These are phyloP conservation scores for Entelurus aequoreus DNA, from an alignment of 2,113 vertebrate species.

Conservation along the genomic window DNA sequence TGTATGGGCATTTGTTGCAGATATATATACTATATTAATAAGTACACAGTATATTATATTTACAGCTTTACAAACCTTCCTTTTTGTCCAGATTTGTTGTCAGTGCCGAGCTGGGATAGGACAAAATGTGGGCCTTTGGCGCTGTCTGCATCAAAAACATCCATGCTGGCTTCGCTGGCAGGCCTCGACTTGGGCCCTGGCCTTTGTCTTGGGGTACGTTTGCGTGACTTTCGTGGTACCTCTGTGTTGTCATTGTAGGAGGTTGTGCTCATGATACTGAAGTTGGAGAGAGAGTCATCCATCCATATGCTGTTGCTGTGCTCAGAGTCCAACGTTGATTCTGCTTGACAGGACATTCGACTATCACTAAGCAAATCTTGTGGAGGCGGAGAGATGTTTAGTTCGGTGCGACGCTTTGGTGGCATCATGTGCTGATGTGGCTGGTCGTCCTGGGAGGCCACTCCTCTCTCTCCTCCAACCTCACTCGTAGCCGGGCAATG, in stretches of 20 bases:
- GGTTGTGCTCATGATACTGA: slow-evolving; percentile 91
- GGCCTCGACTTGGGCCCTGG: slow-evolving; percentile 86
- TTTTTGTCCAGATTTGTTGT: slow-evolving; percentile 90
- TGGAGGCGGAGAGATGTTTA: slow-evolving; percentile 97
- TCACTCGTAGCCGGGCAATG: slow-evolving; percentile 42
- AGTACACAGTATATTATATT: not conserved
- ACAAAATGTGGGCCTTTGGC: slow-evolving; percentile 99
- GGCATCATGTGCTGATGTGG: slow-evolving; percentile 84
- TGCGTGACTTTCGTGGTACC: slow-evolving; percentile 97
- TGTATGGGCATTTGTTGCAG: no score
- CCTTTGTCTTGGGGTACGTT: slow-evolving; percentile 94
- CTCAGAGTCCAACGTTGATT: slow-evolving; percentile 85
- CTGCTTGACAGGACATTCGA: slow-evolving; percentile 95
- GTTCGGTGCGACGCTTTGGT: slow-evolving; percentile 87
- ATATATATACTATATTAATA: no score
- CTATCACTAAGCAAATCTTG: slow-evolving; percentile 97
- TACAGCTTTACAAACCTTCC: slow-evolving; percentile 70
- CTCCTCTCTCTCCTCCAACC: slow-evolving; percentile 63
- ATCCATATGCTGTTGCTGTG: slow-evolving; percentile 99
- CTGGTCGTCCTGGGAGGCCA: slow-evolving; percentile 73
- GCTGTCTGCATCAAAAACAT: slow-evolving; percentile 98
- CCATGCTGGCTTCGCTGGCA: slow-evolving; percentile 87
- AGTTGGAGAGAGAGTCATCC: slow-evolving; percentile 97
- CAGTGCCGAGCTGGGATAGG: slow-evolving; percentile 92
- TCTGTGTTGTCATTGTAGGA: slow-evolving; percentile 99